Conservation (phyloP, 2,113 vertebrate species). For the Brienomyrus brachyistius region DNA sequence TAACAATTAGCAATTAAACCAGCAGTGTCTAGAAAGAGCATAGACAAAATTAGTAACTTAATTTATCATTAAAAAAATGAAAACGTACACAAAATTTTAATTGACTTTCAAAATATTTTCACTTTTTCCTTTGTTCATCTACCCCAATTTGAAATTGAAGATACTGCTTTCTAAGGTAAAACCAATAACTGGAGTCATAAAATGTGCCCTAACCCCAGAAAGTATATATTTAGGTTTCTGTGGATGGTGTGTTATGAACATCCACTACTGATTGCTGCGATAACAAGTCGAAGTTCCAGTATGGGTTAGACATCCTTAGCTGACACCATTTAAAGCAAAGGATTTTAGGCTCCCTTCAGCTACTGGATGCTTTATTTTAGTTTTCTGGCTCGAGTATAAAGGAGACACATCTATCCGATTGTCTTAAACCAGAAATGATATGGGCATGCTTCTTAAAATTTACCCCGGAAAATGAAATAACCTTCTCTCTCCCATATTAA, state of each 20-base stretch:
- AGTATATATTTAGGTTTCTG: neutral
- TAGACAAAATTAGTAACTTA: slow-evolving; percentile 98
- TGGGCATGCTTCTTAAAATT: neutral
- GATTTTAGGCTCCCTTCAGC: neutral
- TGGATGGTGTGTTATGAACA: neutral
- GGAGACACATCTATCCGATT: neutral
- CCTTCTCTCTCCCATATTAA: neutral
- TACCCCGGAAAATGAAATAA: neutral
- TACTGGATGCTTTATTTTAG: neutral
- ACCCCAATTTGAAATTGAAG: slow-evolving; percentile 31
- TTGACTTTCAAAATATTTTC: slow-evolving; percentile 86
- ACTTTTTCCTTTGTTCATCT: slow-evolving; percentile 56
- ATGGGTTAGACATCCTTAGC: neutral
- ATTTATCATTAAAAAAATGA: slow-evolving; percentile 97
- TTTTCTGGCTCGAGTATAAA: neutral
- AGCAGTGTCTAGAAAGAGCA: slow-evolving; percentile 98
- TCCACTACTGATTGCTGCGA: neutral
- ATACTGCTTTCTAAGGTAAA: slow-evolving; percentile 35
- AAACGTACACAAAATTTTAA: slow-evolving; percentile 93
- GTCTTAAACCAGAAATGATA: neutral
- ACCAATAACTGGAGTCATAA: slow-evolving; percentile 48
- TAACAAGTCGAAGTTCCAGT: neutral
- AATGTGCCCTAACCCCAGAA: slow-evolving; percentile 42
- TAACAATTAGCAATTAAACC: slow-evolving; percentile 99
- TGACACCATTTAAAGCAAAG: neutral